Evolutionary conservation across 2,888 invertebrate genomes (phyloP).

Genomic region (Cistogaster globosa): DNA sequence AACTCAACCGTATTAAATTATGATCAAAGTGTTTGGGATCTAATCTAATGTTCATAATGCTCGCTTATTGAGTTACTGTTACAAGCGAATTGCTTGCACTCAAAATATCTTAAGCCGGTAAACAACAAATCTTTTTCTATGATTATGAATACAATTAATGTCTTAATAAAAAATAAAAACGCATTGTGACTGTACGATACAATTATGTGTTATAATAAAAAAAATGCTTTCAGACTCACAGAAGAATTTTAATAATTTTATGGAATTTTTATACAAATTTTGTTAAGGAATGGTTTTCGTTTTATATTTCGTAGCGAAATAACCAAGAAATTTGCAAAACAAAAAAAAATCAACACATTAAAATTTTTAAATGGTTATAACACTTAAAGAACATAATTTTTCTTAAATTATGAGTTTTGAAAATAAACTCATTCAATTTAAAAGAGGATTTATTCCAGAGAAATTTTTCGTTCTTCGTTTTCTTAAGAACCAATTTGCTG

Average conservation of each 20-base stretch:
- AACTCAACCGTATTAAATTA: slow-evolving; percentile 56
- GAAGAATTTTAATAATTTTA: slow-evolving; percentile 5
- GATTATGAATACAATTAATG: not conserved
- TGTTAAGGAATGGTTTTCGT: no score
- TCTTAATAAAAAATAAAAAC: slow-evolving; percentile 14
- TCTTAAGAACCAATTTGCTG: no score
- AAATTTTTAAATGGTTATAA: no score
- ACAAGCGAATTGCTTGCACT: slow-evolving; percentile 28
- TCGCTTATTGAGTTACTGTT: slow-evolving; percentile 25
- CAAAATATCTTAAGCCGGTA: slow-evolving; percentile 18
- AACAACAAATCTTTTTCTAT: slow-evolving; percentile 24
- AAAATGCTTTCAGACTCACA: slow-evolving; percentile 4
- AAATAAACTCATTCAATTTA: no score
- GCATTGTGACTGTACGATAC: slow-evolving; percentile 14
- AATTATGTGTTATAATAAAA: slow-evolving; percentile 21
- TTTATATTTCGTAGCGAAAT: no score
- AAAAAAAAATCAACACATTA: no score
- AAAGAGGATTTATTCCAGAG: no score
- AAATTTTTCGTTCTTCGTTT: no score
- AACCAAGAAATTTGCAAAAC: no score
- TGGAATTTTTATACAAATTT: no score
- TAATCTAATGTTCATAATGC: not conserved
- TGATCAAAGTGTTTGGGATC: slow-evolving; percentile 25
- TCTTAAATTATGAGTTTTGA: no score
- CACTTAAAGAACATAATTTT: no score